Percentiles rank a stretch among this genome's conserved stretches.
phyloP scores from a whole-genome alignment of 2,888 invertebrate genomes.

The Acleris cristana region DNA sequence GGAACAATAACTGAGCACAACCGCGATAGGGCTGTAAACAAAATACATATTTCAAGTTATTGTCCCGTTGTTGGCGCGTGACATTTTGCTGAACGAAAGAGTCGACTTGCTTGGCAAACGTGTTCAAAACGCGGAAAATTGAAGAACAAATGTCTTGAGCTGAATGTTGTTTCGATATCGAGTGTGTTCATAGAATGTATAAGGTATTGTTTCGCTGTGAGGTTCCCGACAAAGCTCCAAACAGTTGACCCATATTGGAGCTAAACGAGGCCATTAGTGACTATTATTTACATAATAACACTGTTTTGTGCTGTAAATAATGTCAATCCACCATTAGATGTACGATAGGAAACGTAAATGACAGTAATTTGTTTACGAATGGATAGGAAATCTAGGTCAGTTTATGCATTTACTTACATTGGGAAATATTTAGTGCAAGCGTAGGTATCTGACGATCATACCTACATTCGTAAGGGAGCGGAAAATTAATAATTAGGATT shows the following conservation, averaged over 20 bases:
- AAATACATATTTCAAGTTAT: too few species aligned
- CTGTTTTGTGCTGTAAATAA: conserved; percentile 19
- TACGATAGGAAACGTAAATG: conserved; percentile 9
- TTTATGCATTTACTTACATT: not conserved
- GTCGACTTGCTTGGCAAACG: too few species aligned
- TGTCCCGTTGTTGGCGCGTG: too few species aligned
- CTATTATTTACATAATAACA: conserved; percentile 15
- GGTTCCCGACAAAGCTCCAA: not conserved
- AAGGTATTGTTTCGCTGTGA: not conserved
- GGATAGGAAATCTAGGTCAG: conserved; percentile 19
- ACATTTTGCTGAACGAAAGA: too few species aligned
- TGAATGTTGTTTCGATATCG: not conserved
- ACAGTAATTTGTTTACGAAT: conserved; percentile 16
- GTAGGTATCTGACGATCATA: too few species aligned
- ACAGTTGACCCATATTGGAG: conserved; percentile 13
- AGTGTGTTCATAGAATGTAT: not conserved
- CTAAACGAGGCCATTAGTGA: conserved; percentile 5
- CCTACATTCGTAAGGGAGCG: too few species aligned
- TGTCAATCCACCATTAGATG: conserved; percentile 18
- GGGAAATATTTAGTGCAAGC: too few species aligned
- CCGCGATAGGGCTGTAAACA: too few species aligned
- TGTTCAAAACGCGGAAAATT: too few species aligned
- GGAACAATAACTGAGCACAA: too few species aligned
- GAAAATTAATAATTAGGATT: too few species aligned
- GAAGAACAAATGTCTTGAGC: too few species aligned